A percentile compares a stretch with the other conserved stretches of the same genome.
phyloP scores from a whole-genome alignment of 2,113 vertebrate species.

The Macaca fascicularis region T2T-MFA8v1.1 NC_088388.1:129709001-129709500 shows the following conservation, averaged over 20 bases:
- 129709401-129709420: rapidly evolving
- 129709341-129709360: not conserved
- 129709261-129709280: not conserved
- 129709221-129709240: not conserved
- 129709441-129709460: not conserved
- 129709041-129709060: not conserved
- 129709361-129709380: not conserved
- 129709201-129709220: not conserved
- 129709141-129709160: not conserved
- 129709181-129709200: constrained; percentile 36
- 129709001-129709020: not conserved
- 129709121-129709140: rapidly evolving
- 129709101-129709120: not conserved
- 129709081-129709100: not conserved
- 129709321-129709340: not conserved
- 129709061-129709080: not conserved
- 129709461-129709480: no score
- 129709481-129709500: not conserved
- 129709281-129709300: not conserved
- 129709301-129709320: not conserved
- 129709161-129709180: constrained; percentile 7
- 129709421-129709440: no score
- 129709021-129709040: not conserved
- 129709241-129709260: not conserved
- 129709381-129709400: not conserved